These are phyloP conservation scores for Aleiodes leptofemur DNA, from an alignment of 2,888 invertebrate species.

Conservation along the genomic window DNA sequence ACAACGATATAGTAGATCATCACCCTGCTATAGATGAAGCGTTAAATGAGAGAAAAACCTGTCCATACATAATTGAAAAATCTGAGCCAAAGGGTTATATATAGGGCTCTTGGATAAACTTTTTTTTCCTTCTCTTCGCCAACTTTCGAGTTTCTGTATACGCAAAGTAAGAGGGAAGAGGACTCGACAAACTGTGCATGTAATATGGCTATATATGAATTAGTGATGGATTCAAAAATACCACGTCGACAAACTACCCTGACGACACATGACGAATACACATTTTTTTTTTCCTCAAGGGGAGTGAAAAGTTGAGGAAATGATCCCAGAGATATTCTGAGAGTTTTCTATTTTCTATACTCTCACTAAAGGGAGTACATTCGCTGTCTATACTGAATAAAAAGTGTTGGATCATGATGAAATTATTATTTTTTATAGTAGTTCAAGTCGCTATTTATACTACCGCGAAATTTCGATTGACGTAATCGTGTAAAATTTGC, in stretches of 20 bases:
- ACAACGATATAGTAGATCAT: too few species aligned
- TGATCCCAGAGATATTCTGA: neutral
- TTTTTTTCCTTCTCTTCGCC: neutral
- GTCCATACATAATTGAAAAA: neutral
- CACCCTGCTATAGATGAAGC: too few species aligned
- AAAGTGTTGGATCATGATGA: too few species aligned
- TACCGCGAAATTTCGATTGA: too few species aligned
- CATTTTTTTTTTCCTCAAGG: neutral
- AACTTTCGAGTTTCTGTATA: neutral
- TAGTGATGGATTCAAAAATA: conserved; percentile 9
- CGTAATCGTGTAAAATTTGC: too few species aligned
- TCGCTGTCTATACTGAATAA: too few species aligned
- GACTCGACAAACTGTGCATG: neutral
- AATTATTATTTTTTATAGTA: too few species aligned
- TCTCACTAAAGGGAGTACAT: too few species aligned
- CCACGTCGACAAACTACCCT: neutral
- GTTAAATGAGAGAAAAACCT: too few species aligned
- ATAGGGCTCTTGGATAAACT: neutral
- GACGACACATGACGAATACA: neutral
- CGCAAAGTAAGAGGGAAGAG: neutral
- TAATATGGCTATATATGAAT: neutral
- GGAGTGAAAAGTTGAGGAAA: conserved; percentile 2
- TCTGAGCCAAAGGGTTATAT: neutral
- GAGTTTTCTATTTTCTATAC: too few species aligned
- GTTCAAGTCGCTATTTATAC: too few species aligned